Base-by-base conservation (phyloP, 2,888 invertebrate genomes). In the Sarcophaga caerulescens region DNA sequence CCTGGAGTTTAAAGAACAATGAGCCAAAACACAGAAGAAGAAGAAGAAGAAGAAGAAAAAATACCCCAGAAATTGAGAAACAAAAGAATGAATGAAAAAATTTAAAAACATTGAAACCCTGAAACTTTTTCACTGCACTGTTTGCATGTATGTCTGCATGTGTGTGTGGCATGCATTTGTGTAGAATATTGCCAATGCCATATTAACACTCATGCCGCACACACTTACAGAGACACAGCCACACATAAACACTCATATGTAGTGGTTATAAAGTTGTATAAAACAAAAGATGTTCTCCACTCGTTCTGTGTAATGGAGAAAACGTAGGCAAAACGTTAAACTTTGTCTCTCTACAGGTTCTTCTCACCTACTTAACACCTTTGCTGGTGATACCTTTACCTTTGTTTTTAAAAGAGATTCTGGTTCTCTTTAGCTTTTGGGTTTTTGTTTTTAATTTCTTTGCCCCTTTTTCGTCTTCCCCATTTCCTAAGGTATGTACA, bases 321-420 rank as follows among this genome's bases (percentile, higher is more conserved):
- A 65, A 35, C 4, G 23, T 68, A 25, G n/a, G 52, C 23, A 45
- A 35, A 65, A 35, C 4, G n/a, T 68, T 35, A 74, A 84, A 86
- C 77, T 86, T 85, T 70, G 77, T 77, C 82, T 83, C 35, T 35
- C 63, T 71, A 65, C 69, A 65, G 74, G 82, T 87, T 87, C 35
- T 35, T 35, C 83, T 82, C 87, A 87, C 83, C 88, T 87, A 87
- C 87, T 88, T 87, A 88, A 85, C 87, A 88, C 87, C 87, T 88
- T 77, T 77, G 69, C 76, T 76, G 80, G 60, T 66, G 75, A 63
- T 74, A 77, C 57, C 75, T 81, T 69, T 74, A 77, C 57, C 75
- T 83, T 79, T 76, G 66, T 71, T 82, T 85, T 82, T 73, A 57
- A 47, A 75, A 35, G 8, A 35, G 35, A 35, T 35, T 35, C 10